These are phyloP conservation scores for Lepidurus arcticus DNA, from an alignment of 1,140 invertebrate species.

Conservation along the genomic window DNA sequence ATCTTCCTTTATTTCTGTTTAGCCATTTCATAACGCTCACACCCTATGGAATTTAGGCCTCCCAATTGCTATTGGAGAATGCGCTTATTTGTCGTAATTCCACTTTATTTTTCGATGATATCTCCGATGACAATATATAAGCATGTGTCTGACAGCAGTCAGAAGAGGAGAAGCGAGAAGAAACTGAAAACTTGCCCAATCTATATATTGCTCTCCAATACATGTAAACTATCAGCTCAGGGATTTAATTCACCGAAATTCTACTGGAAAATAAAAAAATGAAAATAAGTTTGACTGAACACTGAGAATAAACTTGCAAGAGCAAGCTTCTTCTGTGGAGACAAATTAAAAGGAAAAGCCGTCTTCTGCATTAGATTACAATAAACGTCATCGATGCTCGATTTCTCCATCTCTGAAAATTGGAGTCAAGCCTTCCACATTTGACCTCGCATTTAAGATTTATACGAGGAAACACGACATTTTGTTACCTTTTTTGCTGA, in stretches of 20 bases:
- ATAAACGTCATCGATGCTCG: background rate
- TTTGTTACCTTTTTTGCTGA: background rate
- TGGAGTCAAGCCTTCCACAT: background rate
- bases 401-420: background rate
- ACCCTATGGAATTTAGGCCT: too few species aligned
- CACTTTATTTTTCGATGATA: too few species aligned
- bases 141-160: too few species aligned
- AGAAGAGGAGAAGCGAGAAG: background rate
- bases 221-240: background rate
- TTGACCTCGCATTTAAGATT: background rate
- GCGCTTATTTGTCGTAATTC: too few species aligned
- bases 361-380: background rate
- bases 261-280: too few species aligned
- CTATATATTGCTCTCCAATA: conserved; percentile 13
- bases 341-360: background rate
- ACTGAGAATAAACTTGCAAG: background rate
- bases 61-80: too few species aligned
- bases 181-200: background rate
- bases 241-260: background rate
- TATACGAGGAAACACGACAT: background rate
- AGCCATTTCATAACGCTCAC: too few species aligned
- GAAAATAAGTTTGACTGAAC: background rate
- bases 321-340: background rate
- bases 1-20: conserved; percentile 11
- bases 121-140: too few species aligned